Percentiles rank a stretch among this genome's conserved stretches.
phyloP scores from a whole-genome alignment of 2,797 vertebrate species.

The Siniperca undulata region DNA sequence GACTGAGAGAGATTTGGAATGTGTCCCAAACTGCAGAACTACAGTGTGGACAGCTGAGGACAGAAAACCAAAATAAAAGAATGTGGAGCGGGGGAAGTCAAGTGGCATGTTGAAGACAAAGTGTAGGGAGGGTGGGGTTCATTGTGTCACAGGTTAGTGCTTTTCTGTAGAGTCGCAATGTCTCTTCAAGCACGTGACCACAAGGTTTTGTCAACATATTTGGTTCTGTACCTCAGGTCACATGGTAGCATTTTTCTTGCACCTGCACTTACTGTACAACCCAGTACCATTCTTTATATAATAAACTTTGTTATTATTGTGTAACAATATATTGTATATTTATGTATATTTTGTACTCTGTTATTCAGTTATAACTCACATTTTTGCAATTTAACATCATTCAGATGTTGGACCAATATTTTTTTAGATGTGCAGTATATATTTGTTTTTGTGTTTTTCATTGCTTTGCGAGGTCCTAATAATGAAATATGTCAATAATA shows the following conservation, averaged over 20 bases:
- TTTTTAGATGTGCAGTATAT: neutral
- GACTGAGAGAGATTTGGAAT: slow-evolving; percentile 61
- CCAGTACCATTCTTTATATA: neutral
- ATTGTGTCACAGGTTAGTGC: slow-evolving; percentile 7
- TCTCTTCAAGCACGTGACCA: neutral
- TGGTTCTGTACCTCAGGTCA: slow-evolving; percentile 24
- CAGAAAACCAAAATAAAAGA: slow-evolving; percentile 50
- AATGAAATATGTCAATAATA: neutral
- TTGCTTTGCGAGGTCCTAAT: neutral
- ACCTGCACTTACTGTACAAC: slow-evolving; percentile 12
- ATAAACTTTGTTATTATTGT: neutral
- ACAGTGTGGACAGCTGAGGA: slow-evolving; percentile 33
- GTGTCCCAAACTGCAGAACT: slow-evolving; percentile 51
- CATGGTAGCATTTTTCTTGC: neutral
- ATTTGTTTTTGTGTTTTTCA: neutral
- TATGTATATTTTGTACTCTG: neutral
- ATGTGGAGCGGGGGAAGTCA: neutral
- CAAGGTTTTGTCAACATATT: slow-evolving; percentile 21
- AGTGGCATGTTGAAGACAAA: slow-evolving; percentile 28
- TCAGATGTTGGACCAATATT: neutral
- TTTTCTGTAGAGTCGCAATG: slow-evolving; percentile 11
- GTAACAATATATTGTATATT: neutral
- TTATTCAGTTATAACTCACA: neutral
- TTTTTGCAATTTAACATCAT: neutral
- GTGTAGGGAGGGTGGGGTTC: neutral